A percentile compares a stretch with the other conserved stretches of the same genome.
These are phyloP conservation scores for Diplazon laetatorius DNA, from an alignment of 2,888 invertebrate genomes.

Conservation along the genomic window DNA sequence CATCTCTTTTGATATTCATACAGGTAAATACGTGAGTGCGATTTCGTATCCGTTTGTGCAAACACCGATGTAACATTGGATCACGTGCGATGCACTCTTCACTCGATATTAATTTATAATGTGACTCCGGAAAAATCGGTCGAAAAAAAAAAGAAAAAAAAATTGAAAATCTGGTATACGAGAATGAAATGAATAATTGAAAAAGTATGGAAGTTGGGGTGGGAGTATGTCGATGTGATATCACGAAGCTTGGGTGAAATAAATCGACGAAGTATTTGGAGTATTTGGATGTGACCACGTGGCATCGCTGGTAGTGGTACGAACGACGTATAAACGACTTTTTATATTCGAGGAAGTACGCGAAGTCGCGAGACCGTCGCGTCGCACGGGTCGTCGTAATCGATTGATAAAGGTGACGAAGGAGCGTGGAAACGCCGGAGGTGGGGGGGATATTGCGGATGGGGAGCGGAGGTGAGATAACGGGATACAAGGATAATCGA, in stretches of 20 bases:
- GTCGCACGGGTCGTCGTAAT: constrained; percentile 34
- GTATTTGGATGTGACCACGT: too few species aligned
- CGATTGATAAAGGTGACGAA: constrained; percentile 56
- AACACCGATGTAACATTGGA: not conserved
- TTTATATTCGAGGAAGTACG: constrained; percentile 33
- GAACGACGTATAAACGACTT: constrained; percentile 9
- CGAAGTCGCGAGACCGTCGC: constrained; percentile 7
- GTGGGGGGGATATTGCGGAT: not conserved
- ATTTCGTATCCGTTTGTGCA: constrained; percentile 8
- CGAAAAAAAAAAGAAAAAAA: too few species aligned
- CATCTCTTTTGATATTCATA: constrained; percentile 19
- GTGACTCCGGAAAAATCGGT: constrained; percentile 15
- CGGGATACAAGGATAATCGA: constrained; percentile 49
- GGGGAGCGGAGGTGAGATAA: constrained; percentile 29
- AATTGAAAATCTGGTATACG: too few species aligned
- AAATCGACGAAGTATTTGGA: not conserved
- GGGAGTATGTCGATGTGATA: constrained; percentile 15
- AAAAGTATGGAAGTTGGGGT: constrained; percentile 33
- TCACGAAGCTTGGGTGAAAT: constrained; percentile 50
- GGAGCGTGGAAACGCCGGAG: constrained; percentile 13
- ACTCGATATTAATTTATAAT: not conserved
- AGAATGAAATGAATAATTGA: constrained; percentile 18
- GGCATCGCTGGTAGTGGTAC: constrained; percentile 12
- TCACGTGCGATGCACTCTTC: not conserved
- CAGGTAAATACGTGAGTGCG: constrained; percentile 9